Conservation (phyloP, 2,797 vertebrate species). For the Sebastes vulpes region DNA sequence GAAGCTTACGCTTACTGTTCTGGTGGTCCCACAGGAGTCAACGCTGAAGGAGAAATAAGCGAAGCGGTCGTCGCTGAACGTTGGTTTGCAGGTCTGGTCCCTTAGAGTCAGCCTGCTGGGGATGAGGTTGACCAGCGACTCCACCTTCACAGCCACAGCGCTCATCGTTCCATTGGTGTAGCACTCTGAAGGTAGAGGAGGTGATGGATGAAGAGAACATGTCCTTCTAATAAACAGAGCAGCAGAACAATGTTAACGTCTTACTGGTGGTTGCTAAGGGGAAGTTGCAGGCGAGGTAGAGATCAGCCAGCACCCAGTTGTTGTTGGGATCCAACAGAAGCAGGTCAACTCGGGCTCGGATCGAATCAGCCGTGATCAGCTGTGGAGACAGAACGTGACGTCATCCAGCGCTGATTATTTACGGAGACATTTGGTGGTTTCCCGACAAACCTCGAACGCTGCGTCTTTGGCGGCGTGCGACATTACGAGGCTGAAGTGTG, state of each 20-base stretch:
- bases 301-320: conserved; percentile 73
- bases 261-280: conserved; percentile 77
- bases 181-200: conserved; percentile 77
- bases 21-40: conserved; percentile 83
- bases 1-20: conserved; percentile 53
- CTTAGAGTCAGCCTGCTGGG: conserved; percentile 80
- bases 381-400: conserved; percentile 7
- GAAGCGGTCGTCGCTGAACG: conserved; percentile 68
- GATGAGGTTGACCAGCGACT: conserved; percentile 73
- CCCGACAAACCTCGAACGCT: conserved; percentile 71
- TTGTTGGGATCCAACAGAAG: conserved; percentile 62
- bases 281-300: conserved; percentile 83
- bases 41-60: conserved; percentile 79
- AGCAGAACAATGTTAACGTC: background rate
- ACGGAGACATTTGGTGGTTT: background rate
- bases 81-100: conserved; percentile 84
- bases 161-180: conserved; percentile 86
- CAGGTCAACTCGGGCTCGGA: conserved; percentile 78
- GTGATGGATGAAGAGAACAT: accelerated
- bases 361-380: conserved; percentile 49
- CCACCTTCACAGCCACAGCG: conserved; percentile 83
- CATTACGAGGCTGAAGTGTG: conserved; percentile 73
- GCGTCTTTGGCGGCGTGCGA: conserved; percentile 60
- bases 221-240: background rate
- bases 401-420: background rate